A percentile compares a stretch with the other conserved stretches of the same genome.
phyloP scores from a whole-genome alignment of 2,113 vertebrate species.

The Calonectris borealis region DNA sequence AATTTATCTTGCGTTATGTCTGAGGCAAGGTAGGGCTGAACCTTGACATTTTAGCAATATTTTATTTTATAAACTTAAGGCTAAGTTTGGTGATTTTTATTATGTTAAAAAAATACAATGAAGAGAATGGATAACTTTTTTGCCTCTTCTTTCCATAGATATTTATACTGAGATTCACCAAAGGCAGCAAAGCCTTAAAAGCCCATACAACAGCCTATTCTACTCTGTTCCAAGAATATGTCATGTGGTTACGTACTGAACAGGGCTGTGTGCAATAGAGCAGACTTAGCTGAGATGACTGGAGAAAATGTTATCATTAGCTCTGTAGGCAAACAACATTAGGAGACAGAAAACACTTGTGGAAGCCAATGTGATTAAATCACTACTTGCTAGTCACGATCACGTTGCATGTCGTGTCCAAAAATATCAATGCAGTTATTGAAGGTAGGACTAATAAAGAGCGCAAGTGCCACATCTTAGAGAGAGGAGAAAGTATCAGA shows the following conservation, averaged over 20 bases:
- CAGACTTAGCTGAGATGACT: conserved; percentile 39
- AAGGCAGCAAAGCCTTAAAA: conserved; percentile 37
- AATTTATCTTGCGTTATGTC: neutral
- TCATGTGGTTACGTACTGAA: conserved; percentile 41
- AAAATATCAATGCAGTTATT: conserved; percentile 52
- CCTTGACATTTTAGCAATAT: neutral
- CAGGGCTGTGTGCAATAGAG: conserved; percentile 31
- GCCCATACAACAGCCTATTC: conserved; percentile 36
- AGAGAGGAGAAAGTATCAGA: neutral
- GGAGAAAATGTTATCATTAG: conserved; percentile 66
- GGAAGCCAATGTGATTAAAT: conserved; percentile 54
- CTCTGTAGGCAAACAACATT: conserved; percentile 55
- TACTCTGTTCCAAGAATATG: conserved; percentile 65
- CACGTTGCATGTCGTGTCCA: neutral
- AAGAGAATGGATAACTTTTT: neutral
- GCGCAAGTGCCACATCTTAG: neutral
- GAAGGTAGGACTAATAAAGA: neutral
- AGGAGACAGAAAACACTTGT: conserved; percentile 54
- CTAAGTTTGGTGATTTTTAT: neutral
- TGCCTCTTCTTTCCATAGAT: neutral
- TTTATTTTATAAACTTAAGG: neutral
- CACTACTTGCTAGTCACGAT: conserved; percentile 35
- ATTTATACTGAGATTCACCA: conserved; percentile 31
- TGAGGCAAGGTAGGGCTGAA: neutral
- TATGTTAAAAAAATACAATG: neutral